A percentile compares a stretch with the other conserved stretches of the same genome.
phyloP scores from a whole-genome alignment of 2,113 vertebrate species.

The Scomber japonicus region DNA sequence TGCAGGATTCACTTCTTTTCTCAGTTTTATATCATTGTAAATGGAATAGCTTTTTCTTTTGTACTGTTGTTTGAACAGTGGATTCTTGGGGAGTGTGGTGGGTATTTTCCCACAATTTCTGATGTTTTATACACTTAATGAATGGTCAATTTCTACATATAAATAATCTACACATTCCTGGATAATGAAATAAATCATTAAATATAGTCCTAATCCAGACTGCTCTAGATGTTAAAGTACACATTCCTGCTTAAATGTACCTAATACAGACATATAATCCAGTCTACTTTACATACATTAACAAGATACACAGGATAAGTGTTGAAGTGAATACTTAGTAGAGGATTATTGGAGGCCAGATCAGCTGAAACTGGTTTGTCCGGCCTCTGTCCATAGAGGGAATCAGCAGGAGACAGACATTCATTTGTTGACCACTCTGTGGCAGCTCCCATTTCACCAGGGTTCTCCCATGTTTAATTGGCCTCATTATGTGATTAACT shows the following conservation, averaged over 20 bases:
- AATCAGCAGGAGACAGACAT: conserved; percentile 50
- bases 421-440: conserved; percentile 77
- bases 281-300: conserved; percentile 34
- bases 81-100: background rate
- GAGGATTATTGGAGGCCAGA: conserved; percentile 44
- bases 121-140: background rate
- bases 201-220: conserved; percentile 3
- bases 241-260: conserved; percentile 19
- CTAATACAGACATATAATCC: conserved; percentile 32
- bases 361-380: conserved; percentile 54
- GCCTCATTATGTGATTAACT: conserved; percentile 89
- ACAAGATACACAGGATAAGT: conserved; percentile 22
- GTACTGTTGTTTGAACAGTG: too few relatives aligned
- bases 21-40: too few relatives aligned
- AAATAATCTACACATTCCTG: conserved; percentile 7
- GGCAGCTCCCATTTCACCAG: conserved; percentile 84
- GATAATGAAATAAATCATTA: conserved; percentile 8
- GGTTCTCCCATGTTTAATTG: conserved; percentile 83
- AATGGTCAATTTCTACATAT: background rate
- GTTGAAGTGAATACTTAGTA: conserved; percentile 26
- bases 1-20: too few relatives aligned
- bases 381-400: conserved; percentile 61
- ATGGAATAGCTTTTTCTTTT: too few relatives aligned
- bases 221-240: conserved; percentile 24
- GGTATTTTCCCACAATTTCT: background rate